Conservation (phyloP, 2,113 vertebrate species). For the Monarcha castaneiventris region DNA sequence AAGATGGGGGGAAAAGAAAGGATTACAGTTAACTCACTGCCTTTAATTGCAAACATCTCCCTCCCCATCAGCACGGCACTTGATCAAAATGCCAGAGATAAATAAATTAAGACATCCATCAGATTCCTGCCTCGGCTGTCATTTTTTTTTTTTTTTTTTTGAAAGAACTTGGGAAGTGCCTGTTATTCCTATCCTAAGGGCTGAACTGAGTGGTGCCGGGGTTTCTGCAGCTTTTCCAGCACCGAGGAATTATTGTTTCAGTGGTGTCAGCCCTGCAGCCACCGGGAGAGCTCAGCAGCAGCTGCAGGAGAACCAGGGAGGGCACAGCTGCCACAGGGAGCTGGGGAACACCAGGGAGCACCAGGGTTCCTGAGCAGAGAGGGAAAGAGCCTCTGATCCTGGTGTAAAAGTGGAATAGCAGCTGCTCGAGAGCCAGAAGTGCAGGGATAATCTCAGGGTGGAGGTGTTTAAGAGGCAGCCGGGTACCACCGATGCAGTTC, state of each 20-base stretch:
- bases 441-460: fast-evolving
- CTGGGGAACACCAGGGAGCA: not conserved
- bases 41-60: constrained; percentile 33
- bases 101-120: constrained; percentile 15
- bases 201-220: not conserved
- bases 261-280: not conserved
- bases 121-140: not conserved
- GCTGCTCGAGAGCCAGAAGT: not conserved
- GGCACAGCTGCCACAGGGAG: not conserved
- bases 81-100: constrained; percentile 26
- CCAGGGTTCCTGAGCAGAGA: not conserved
- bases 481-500: not conserved
- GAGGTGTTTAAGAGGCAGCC: not conserved
- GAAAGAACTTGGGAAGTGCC: not conserved
- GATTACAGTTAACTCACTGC: not conserved
- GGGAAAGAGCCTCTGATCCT: not conserved
- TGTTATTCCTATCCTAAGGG: not conserved
- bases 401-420: fast-evolving
- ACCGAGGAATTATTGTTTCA: not conserved
- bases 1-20: not conserved
- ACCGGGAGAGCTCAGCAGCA: not conserved
- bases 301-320: not conserved
- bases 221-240: not conserved
- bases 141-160: not conserved
- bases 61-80: not conserved